These are phyloP conservation scores for Zaprionus ghesquierei DNA, from an alignment of 1,140 invertebrate species.

Conservation along the genomic window DNA sequence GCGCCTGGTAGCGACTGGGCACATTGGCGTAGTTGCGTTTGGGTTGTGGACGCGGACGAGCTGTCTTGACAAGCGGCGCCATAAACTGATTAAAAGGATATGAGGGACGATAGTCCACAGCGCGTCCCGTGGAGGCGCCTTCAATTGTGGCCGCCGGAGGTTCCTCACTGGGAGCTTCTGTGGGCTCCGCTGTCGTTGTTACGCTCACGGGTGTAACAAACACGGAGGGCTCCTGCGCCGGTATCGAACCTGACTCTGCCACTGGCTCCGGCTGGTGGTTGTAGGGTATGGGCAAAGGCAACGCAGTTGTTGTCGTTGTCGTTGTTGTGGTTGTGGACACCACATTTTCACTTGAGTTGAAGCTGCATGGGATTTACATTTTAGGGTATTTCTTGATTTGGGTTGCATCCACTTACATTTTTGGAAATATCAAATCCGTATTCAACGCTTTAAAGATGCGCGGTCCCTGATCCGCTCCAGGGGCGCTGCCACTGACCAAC, in stretches of 20 bases:
- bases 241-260: not conserved
- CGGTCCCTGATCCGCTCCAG: slow-evolving; percentile 52
- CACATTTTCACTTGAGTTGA: slow-evolving; percentile 73
- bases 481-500: slow-evolving; percentile 28
- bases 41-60: slow-evolving; percentile 47
- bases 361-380: slow-evolving; percentile 39
- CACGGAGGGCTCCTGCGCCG: slow-evolving; percentile 21
- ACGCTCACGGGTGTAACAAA: slow-evolving; percentile 54
- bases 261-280: slow-evolving; percentile 47
- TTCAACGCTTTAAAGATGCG: slow-evolving; percentile 76
- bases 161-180: slow-evolving; percentile 10
- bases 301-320: slow-evolving; percentile 14
- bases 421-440: slow-evolving; percentile 78
- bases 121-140: slow-evolving; percentile 69
- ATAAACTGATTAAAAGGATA: slow-evolving; percentile 77
- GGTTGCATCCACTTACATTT: slow-evolving; percentile 41
- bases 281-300: slow-evolving; percentile 55
- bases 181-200: not conserved
- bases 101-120: slow-evolving; percentile 70
- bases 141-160: slow-evolving; percentile 19
- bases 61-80: slow-evolving; percentile 59
- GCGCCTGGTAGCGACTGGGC: slow-evolving; percentile 23
- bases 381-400: not conserved
- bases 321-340: slow-evolving; percentile 50
- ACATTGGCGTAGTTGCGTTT: slow-evolving; percentile 41